Percentiles rank a stretch among this genome's conserved stretches.
These are phyloP conservation scores for Xerus rutilus DNA, from an alignment of 2,797 vertebrate genomes.

Conservation along the genomic window DNA sequence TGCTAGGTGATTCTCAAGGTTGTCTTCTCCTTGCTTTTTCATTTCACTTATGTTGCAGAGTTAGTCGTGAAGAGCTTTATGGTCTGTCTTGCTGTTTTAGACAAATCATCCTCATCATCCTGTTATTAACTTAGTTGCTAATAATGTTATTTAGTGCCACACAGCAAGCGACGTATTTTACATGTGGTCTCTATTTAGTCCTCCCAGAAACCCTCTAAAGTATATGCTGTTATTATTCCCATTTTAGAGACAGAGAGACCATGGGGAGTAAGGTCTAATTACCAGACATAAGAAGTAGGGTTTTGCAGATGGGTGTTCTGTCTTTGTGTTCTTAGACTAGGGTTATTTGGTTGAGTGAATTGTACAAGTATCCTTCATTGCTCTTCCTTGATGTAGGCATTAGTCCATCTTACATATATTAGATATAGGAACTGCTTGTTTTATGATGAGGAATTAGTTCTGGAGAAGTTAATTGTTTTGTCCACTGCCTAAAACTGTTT, in stretches of 20 bases:
- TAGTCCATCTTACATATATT: neutral
- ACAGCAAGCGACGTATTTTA: neutral
- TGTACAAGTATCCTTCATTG: neutral
- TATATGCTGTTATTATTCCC: neutral
- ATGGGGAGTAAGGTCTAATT: neutral
- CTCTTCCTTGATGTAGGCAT: neutral
- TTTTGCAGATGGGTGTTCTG: neutral
- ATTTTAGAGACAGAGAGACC: conserved; percentile 11
- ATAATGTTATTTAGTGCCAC: neutral
- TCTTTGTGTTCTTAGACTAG: neutral
- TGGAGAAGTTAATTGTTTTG: conserved; percentile 19
- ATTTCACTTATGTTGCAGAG: neutral
- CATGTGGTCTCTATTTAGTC: neutral
- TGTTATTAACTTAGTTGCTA: conserved; percentile 25
- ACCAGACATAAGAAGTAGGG: neutral
- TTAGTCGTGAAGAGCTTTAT: neutral
- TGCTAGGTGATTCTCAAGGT: conserved; percentile 15
- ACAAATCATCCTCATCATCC: neutral
- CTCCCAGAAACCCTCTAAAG: neutral
- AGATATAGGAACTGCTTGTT: neutral
- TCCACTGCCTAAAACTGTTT: neutral
- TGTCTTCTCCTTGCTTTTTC: conserved; percentile 8
- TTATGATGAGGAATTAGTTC: conserved; percentile 15
- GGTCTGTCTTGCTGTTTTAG: conserved; percentile 4
- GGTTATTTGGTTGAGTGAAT: conserved; percentile 32